Evolutionary conservation across 2,888 invertebrate species (phyloP), one percentile per base, ranked within the genome.

Genomic region (Ennomos fuscantarius): DNA sequence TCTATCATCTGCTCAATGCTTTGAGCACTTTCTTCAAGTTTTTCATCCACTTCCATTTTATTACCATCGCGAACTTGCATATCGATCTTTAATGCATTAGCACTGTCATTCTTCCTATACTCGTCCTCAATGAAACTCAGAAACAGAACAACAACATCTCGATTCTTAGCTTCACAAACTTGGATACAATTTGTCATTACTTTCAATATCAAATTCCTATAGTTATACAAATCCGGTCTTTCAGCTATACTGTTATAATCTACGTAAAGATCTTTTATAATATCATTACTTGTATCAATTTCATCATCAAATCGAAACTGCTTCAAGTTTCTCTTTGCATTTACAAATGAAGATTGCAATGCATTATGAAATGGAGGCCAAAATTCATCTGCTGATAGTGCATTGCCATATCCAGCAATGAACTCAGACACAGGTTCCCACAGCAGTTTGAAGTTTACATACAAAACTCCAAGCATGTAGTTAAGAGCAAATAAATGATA

Each of bases 401-500:
- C 93, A 71, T 93, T 93, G 0, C 97, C 96, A 78, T 96, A 96
- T 0, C 95, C 93, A 1, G 95, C 93, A 44, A 99, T 94, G 39
- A 98, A 92, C 74, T 96, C 94, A 11, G 93, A 91, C 0, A 96
- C 93, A 0, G 98, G 97, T 62, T 96, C 95, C 99, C 99, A 99
- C 0, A 99, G 81, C 10, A 97, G 89, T 69, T 96, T 96, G 74
- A 99, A 98, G 81, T 98, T 98, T 13, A 96, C 93, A 81, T 96
- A 97, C 46, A 98, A 88, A 58, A 95, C 93, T 1, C 98, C 98
- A 34, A 98, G 92, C 72, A 98, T 93, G 73, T 96, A 97, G 60
- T 95, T 93, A 13, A 99, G 78, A 0, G 96, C 94, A 71, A 96
- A 94, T 68, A 93, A 86, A 71, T 93, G 92, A 67, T 93, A 95